These are phyloP conservation scores for Agelastica alni DNA, from an alignment of 2,888 invertebrate genomes.

Conservation along the genomic window DNA sequence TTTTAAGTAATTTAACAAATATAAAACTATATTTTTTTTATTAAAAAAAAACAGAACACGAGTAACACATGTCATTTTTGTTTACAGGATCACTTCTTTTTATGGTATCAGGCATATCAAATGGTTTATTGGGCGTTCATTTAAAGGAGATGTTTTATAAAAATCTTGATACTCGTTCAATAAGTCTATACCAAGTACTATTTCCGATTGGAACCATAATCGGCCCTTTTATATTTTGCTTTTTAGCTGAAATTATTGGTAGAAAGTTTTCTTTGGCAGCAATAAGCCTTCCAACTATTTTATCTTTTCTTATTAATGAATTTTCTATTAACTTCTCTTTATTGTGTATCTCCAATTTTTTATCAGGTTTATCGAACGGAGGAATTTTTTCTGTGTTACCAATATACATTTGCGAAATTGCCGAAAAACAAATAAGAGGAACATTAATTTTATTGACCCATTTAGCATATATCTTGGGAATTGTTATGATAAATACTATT, in stretches of 20 bases:
- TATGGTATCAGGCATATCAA: no score
- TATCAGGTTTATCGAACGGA: neutral
- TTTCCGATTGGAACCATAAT: neutral
- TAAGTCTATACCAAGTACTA: neutral
- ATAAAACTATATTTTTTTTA: no score
- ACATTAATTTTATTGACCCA: neutral
- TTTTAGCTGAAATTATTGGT: slow-evolving; percentile 5
- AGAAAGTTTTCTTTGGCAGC: neutral
- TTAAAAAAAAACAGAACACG: no score
- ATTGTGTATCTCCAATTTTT: neutral
- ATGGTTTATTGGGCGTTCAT: no score
- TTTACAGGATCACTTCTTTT: no score
- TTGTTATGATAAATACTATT: neutral
- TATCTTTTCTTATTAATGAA: neutral
- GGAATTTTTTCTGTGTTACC: slow-evolving; percentile 3
- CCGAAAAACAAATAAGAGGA: neutral
- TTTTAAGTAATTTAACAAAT: no score
- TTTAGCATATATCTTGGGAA: neutral
- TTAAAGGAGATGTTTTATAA: no score
- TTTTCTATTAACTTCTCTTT: neutral
- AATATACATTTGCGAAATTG: slow-evolving; percentile 5
- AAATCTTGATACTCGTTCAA: no score
- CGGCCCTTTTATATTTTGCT: neutral
- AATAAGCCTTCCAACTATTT: neutral
- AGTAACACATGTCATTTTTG: no score